Percentiles rank a stretch among this genome's conserved stretches.
phyloP scores from a whole-genome alignment of 2,797 vertebrate genomes.

The Phoxinus dragarum region DNA sequence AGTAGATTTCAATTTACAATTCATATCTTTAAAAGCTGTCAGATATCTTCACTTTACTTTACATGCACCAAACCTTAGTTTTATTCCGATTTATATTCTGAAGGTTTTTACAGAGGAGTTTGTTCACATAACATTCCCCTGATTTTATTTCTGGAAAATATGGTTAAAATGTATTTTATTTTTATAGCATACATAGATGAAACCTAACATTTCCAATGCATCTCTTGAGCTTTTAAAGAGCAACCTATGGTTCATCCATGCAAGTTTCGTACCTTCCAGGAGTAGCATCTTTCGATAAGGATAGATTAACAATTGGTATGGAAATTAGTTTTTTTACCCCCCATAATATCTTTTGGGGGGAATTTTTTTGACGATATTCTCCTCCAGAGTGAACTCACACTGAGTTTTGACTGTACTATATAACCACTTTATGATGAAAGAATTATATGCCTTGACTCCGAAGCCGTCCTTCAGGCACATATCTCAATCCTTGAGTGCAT shows the following conservation, averaged over 20 bases:
- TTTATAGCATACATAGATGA: neutral
- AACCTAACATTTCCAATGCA: neutral
- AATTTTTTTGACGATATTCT: neutral
- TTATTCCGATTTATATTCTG: neutral
- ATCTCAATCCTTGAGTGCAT: constrained; percentile 71
- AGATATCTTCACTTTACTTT: neutral
- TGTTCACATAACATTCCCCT: neutral
- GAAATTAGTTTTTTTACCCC: neutral
- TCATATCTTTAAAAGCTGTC: neutral
- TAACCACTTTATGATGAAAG: constrained; percentile 54
- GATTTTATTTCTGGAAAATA: neutral
- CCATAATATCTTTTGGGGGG: neutral
- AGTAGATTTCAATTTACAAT: neutral
- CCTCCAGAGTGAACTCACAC: constrained; percentile 8
- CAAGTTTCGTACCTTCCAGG: neutral
- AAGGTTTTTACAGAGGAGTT: neutral
- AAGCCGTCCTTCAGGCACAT: constrained; percentile 72
- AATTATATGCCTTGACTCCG: constrained; percentile 70
- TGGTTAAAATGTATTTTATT: neutral
- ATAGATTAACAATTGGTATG: neutral
- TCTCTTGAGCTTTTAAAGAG: neutral
- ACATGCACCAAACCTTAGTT: neutral
- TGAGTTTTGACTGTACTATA: constrained; percentile 26
- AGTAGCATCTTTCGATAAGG: neutral
- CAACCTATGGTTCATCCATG: neutral